Conservation (phyloP, 2,797 vertebrate species). For the Vespertilio murinus region DNA sequence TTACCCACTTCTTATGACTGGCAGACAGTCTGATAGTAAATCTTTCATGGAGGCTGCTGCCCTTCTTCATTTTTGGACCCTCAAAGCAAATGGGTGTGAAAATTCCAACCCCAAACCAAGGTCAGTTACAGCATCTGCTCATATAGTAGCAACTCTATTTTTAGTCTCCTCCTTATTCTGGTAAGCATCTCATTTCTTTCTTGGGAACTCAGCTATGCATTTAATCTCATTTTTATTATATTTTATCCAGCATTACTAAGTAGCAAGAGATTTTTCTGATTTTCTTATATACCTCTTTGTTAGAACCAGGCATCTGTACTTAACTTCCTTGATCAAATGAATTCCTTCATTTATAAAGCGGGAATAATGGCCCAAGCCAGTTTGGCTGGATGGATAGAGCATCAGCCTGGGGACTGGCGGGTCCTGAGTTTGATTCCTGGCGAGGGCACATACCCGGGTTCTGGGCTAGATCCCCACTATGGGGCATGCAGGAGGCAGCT, state of each 20-base stretch:
- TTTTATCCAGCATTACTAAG: slow-evolving; percentile 4
- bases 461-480: too few relatives aligned
- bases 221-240: background rate
- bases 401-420: too few relatives aligned
- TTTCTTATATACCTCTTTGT: background rate
- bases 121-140: background rate
- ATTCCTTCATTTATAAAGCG: background rate
- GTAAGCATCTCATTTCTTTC: background rate
- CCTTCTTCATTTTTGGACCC: background rate
- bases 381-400: too few relatives aligned
- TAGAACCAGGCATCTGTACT: background rate
- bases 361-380: background rate
- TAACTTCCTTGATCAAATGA: background rate
- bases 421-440: too few relatives aligned
- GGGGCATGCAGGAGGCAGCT: too few relatives aligned
- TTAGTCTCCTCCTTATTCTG: slow-evolving; percentile 10
- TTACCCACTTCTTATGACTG: background rate
- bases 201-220: background rate
- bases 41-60: background rate
- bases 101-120: background rate
- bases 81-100: background rate
- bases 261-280: background rate
- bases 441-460: too few relatives aligned
- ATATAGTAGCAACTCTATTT: background rate
- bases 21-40: background rate